A percentile compares a stretch with the other conserved stretches of the same genome.
phyloP scores from a whole-genome alignment of 2,113 vertebrate genomes.

The Australoheros scitulus region DNA sequence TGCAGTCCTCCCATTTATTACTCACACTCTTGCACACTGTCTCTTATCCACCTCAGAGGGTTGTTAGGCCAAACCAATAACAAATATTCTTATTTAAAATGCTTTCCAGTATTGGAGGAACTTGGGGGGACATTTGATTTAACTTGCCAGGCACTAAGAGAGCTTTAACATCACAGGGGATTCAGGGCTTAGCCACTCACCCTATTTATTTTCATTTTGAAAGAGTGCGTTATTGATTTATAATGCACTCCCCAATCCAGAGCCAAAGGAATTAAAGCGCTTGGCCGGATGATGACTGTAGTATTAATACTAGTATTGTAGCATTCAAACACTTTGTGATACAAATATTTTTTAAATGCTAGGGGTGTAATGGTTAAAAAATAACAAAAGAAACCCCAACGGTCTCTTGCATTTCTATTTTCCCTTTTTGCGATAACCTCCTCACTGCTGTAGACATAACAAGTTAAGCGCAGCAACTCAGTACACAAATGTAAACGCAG shows the following conservation, averaged over 20 bases:
- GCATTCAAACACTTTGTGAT: slow-evolving; percentile 41
- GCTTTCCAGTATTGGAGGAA: slow-evolving; percentile 55
- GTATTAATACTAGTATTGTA: slow-evolving; percentile 8
- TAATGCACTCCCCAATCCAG: slow-evolving; percentile 42
- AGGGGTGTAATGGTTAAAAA: not conserved
- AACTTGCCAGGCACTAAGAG: slow-evolving; percentile 54
- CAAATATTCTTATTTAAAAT: slow-evolving; percentile 65
- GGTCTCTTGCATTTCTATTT: slow-evolving; percentile 8
- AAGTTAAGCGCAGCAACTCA: not conserved
- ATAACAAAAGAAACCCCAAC: not conserved
- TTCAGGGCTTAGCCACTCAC: slow-evolving; percentile 51
- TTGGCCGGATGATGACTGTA: slow-evolving; percentile 37
- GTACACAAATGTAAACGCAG: not conserved
- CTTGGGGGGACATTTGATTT: slow-evolving; percentile 55
- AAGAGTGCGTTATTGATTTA: slow-evolving; percentile 69
- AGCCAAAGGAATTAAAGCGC: slow-evolving; percentile 39
- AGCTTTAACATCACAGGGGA: slow-evolving; percentile 57
- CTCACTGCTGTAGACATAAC: not conserved
- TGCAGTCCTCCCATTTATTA: slow-evolving; percentile 47
- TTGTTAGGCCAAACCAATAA: slow-evolving; percentile 54
- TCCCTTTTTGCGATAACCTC: not conserved
- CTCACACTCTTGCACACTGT: slow-evolving; percentile 36
- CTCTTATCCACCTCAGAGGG: slow-evolving; percentile 53
- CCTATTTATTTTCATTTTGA: slow-evolving; percentile 65
- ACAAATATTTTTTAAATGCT: not conserved